Evolutionary conservation across 2,888 invertebrate genomes (phyloP).

Genomic region (Stenchaetothrips biformis): DNA sequence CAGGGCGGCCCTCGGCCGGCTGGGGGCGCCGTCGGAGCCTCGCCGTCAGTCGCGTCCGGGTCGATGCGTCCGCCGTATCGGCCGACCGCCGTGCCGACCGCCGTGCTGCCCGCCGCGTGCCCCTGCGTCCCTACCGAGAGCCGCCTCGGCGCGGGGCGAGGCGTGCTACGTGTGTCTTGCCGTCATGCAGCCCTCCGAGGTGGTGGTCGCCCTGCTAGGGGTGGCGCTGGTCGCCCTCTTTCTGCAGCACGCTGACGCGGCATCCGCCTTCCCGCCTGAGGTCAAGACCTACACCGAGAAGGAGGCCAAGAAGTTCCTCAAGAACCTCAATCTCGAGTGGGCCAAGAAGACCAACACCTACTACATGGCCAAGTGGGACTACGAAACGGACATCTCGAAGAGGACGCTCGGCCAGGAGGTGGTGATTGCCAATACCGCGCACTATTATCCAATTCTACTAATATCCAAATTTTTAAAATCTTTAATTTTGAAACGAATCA

Average conservation of each 20-base stretch:
- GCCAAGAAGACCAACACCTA: constrained; percentile 15
- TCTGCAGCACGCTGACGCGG: background rate
- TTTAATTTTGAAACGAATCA: background rate
- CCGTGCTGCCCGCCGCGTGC: background rate
- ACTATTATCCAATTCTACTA: no score
- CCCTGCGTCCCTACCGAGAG: no score
- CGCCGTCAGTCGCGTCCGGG: background rate
- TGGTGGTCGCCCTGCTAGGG: background rate
- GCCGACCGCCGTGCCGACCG: background rate
- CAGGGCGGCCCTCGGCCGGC: background rate
- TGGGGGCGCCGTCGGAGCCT: background rate
- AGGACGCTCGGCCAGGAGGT: constrained; percentile 10
- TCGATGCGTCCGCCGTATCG: background rate
- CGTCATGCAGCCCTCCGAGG: background rate
- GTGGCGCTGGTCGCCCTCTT: background rate
- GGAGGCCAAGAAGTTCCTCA: constrained; percentile 15
- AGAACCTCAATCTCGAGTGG: constrained; percentile 12
- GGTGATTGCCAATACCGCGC: background rate
- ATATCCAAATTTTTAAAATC: no score
- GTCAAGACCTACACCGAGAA: constrained; percentile 19
- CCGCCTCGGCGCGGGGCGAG: no score
- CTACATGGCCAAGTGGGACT: constrained; percentile 8
- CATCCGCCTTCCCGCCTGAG: constrained; percentile 14
- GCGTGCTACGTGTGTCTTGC: background rate
- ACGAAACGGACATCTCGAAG: constrained; percentile 7